A percentile compares a stretch with the other conserved stretches of the same genome.
Evolutionary conservation across 1,140 invertebrate species (phyloP).

Genomic region (Liolophura sinensis): DNA sequence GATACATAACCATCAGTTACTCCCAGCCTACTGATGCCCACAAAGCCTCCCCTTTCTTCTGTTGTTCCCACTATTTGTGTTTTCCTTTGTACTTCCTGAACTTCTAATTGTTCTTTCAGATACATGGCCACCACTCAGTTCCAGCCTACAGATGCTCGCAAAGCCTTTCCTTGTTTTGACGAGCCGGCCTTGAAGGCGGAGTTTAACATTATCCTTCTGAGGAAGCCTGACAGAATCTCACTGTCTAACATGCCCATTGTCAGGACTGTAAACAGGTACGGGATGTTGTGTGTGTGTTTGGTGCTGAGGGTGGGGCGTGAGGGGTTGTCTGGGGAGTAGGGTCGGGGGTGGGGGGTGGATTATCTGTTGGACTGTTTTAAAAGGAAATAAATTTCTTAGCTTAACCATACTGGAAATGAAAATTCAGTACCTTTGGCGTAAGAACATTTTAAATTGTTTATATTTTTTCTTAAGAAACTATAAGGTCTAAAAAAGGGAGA

Average conservation of each 20-base stretch:
- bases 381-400: not conserved
- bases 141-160: slow-evolving; percentile 81
- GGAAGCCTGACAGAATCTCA: slow-evolving; percentile 66
- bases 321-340: not conserved
- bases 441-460: not conserved
- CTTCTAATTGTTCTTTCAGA: no score
- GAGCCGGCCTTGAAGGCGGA: slow-evolving; percentile 88
- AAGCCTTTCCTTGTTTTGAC: slow-evolving; percentile 95
- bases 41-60: no score
- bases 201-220: slow-evolving; percentile 75
- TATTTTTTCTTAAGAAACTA: not conserved
- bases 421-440: no score
- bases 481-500: not conserved
- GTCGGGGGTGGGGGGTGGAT: not conserved
- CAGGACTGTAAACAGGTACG: no score
- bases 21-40: no score
- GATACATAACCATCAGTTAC: no score
- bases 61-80: no score
- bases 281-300: no score
- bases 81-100: no score
- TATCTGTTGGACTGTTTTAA: not conserved
- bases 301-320: not conserved
- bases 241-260: slow-evolving; percentile 78
- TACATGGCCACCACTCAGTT: slow-evolving; percentile 69
- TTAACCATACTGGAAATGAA: not conserved